phyloP scores from a whole-genome alignment of 2,888 invertebrate species.

The Ethmia dodecea region DNA sequence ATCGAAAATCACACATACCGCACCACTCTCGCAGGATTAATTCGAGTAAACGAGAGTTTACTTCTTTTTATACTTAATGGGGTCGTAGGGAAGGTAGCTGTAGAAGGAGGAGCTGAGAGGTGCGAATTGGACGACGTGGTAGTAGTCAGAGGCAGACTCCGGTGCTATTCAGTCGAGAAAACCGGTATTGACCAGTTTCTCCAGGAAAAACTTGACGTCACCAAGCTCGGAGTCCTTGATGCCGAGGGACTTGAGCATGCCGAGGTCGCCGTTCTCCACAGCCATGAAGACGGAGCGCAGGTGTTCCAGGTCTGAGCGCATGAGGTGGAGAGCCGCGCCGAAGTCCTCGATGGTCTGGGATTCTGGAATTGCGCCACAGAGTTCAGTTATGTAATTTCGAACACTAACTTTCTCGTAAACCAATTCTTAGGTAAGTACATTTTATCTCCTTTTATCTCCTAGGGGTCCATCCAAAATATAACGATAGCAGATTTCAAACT shows the following conservation, averaged over 20 bases:
- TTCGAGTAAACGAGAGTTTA: constrained; percentile 27
- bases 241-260: constrained; percentile 94
- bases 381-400: too few relatives aligned
- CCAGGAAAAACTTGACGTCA: constrained; percentile 96
- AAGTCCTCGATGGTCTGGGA: constrained; percentile 97
- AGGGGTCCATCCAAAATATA: too few relatives aligned
- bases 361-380: too few relatives aligned
- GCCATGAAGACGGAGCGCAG: constrained; percentile 96
- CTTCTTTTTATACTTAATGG: constrained; percentile 66
- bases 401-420: too few relatives aligned
- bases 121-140: constrained; percentile 81
- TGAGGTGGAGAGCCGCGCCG: constrained; percentile 90
- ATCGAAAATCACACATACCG: constrained; percentile 15
- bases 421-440: too few relatives aligned
- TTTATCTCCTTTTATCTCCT: too few relatives aligned
- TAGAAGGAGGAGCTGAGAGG: constrained; percentile 86
- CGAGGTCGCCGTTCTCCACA: constrained; percentile 95
- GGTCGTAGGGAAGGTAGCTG: constrained; percentile 80
- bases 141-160: constrained; percentile 85
- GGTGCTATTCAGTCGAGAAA: constrained; percentile 93
- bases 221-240: constrained; percentile 97
- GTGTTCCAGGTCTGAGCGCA: constrained; percentile 93
- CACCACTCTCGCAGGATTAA: constrained; percentile 43
- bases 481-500: too few relatives aligned
- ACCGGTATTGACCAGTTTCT: constrained; percentile 96